Conservation (phyloP, 2,888 invertebrate species). For the Eristalinus sepulchralis region DNA sequence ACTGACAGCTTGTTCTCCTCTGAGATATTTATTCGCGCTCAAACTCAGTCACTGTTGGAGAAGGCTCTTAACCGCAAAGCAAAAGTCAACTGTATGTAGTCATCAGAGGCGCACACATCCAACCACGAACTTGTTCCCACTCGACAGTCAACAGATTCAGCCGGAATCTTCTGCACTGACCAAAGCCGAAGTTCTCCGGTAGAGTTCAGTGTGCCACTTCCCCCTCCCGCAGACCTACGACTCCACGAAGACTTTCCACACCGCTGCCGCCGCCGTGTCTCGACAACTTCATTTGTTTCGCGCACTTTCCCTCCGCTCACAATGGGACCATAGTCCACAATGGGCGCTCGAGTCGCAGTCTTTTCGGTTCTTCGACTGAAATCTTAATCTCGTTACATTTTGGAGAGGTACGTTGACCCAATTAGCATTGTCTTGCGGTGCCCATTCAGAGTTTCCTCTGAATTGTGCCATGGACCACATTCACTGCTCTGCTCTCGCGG, state of each 20-base stretch:
- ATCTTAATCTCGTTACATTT: slow-evolving; percentile 26
- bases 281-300: not conserved
- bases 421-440: slow-evolving; percentile 25
- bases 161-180: not conserved
- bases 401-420: slow-evolving; percentile 48
- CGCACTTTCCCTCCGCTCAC: slow-evolving; percentile 17
- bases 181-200: not conserved
- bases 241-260: not conserved
- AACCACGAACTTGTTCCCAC: not conserved
- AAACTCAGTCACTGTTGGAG: not conserved
- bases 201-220: not conserved
- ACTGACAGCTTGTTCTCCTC: too few relatives aligned
- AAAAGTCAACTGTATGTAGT: not conserved
- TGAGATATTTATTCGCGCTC: not conserved
- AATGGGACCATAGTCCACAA: not conserved
- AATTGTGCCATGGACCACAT: slow-evolving; percentile 22
- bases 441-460: not conserved
- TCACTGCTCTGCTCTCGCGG: not conserved
- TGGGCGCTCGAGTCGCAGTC: not conserved
- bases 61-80: not conserved
- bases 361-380: not conserved
- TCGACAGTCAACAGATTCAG: not conserved
- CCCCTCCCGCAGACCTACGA: not conserved
- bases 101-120: not conserved
- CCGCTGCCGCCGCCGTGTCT: not conserved